Base-by-base conservation (phyloP, 2,797 vertebrate species). In the Pseudochirops corinnae region DNA sequence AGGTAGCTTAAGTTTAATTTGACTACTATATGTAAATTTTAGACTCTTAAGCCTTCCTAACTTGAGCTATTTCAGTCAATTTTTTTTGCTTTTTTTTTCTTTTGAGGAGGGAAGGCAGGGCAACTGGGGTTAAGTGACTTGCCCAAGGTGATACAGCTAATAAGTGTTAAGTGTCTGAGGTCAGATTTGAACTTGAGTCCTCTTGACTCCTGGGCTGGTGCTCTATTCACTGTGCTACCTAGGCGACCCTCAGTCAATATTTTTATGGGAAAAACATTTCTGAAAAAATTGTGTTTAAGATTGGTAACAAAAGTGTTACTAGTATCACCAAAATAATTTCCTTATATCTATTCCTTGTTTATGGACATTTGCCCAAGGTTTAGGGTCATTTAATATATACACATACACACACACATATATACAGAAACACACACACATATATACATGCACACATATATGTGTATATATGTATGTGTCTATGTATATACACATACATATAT, bases 281-380 rank as follows among this genome's bases (percentile, higher is more conserved):
- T 56, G 46, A 93, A 24, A 82, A 93, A 94, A 24, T 9, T 82
- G 28, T 58, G 57, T 82, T 82, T 82, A 46, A 46, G n/a, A 13
- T 92, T 56, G 29, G 55, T 93, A 26, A 87, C 39, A 53, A 24
- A 93, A 92, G 14, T 26, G 57, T 33, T 90, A 57, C 91, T 24
- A 4, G 58, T 4, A 10, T 67, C 28, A 14, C 14, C 39, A 90
- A 74, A 74, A 39, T 39, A 74, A 0, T 92, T 92, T 95, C n/a
- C 24, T 96, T 93, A n/a, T n/a, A 56, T 18, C 67, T 91, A 10
- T n/a, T 53, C 87, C 60, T 92, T 90, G 31, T 16, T 33, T 53
- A n/a, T 90, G 58, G 74, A n/a, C 74, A 33, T 82, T 93, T 92
- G 56, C 53, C 57, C 52, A n/a, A 95, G 91, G 94, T 96, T 60